Base-by-base conservation (phyloP, 2,888 invertebrate species). In the Dicyrtomina minuta region DNA sequence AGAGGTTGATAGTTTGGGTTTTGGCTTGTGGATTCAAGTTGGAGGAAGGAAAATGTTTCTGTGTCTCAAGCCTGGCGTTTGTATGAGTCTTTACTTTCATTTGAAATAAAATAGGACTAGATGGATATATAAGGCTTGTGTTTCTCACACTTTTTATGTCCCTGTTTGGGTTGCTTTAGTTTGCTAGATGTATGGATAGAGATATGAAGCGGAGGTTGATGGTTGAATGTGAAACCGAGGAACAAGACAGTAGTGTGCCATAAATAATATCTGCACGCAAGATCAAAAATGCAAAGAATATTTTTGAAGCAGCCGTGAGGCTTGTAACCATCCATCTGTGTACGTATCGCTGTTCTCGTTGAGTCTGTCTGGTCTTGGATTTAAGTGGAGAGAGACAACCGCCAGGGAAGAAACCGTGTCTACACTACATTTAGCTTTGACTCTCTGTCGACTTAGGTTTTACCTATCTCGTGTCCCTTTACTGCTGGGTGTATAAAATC, bases 241-340 rank as follows among this genome's bases (percentile, higher is more conserved):
- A 66, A 66, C 58, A 58, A 66, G 64, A 65, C 72, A 72, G 72
- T 70, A 68, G 70, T 72, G 70, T 72, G 70, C 70, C 72, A 72
- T 72, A 70, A 72, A 70, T 72, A 70, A 72, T 72, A 72, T 70
- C 68, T 70, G 66, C 53, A 64, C 66, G 44, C 49, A 59, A 72
- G 70, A 72, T 70, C 70, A 68, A 72, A 70, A 72, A 64, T 46
- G 55, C 44, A 65, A 68, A 71, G 66, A 71, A 71, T 71, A 69
- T 71, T 70, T 72, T 56, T 24, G 66, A 51, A 61, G 68, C 4
- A 39, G 26, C 64, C 51, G 26, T 27, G 46, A 46, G 64, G 17
- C 26, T 55, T 64, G 20, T 13, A 26, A n/a, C 27, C 27, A 46
- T 62, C 43, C 43, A 43, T 65, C 39, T 43, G 13, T 41, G 65